Base-by-base conservation (phyloP, 2,797 vertebrate species). In the Bradypodion ventrale region DNA sequence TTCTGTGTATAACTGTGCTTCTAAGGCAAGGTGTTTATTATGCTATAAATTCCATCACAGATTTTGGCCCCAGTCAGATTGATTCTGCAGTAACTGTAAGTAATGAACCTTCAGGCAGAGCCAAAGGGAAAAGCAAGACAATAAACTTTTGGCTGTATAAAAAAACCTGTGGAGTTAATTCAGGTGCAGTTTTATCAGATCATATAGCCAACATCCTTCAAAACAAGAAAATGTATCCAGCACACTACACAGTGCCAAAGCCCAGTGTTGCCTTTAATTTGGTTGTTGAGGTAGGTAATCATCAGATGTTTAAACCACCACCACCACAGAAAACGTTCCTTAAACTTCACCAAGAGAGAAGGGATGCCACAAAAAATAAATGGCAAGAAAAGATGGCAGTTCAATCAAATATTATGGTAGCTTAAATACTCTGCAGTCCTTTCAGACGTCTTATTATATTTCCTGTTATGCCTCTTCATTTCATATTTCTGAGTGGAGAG, bases 41-140 rank as follows among this genome's bases (percentile, higher is more conserved):
- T 95, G 92, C 94, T 94, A 88, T 95, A 95, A 96, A 96, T 94
- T 95, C 94, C 92, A 94, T 92, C 93, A 87, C 95, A 94, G 94
- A 95, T 95, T 96, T 96, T 92, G 93, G 93, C 93, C 93, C n/a
- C 93, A 91, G 94, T 95, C 91, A 93, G 92, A 95, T 94, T 94
- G 95, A 96, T 95, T 94, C 94, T 95, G 91, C 93, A 95, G 92
- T 95, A 96, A 95, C 94, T 94, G 92, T 95, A 95, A 96, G 94
- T 95, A 95, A 96, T 94, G 94, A 95, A 95, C 91, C 94, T 93
- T 90, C 73, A 93, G 92, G 87, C 87, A 93, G 62, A 89, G 84
- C 89, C 85, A 87, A 89, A 91, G 83, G 1, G 83, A 75, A 86
- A 86, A 77, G 60, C 80, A 84, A 91, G 73, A 92, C 93, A 94